Conservation (phyloP, 2,797 vertebrate species). For the Simalia tracyae region DNA sequence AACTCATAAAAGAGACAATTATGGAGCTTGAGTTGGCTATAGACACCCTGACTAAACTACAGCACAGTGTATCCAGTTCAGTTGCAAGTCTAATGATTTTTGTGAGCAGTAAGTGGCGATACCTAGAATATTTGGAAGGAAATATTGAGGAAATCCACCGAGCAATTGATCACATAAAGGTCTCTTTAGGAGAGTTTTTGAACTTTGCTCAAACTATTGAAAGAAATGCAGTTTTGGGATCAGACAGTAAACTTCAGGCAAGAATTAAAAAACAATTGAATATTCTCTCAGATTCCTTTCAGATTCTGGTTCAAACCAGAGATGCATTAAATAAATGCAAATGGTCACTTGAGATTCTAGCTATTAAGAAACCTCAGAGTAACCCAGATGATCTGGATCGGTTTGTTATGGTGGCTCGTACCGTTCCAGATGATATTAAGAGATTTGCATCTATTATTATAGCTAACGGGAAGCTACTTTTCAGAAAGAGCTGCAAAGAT, state of each 20-base stretch:
- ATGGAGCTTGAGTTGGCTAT: constrained; percentile 80
- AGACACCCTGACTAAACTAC: constrained; percentile 77
- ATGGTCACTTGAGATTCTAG: constrained; percentile 83
- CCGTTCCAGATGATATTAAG: constrained; percentile 89
- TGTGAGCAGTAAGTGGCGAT: constrained; percentile 90
- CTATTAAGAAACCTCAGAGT: constrained; percentile 74
- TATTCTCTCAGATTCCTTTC: constrained; percentile 81
- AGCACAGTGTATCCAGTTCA: constrained; percentile 79
- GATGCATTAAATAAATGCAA: constrained; percentile 72
- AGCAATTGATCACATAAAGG: constrained; percentile 77
- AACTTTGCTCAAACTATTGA: constrained; percentile 80
- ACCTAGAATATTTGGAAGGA: constrained; percentile 80
- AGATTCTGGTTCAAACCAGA: constrained; percentile 83
- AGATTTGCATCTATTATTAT: constrained; percentile 90
- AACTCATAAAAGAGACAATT: constrained; percentile 74
- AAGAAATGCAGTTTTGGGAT: constrained; percentile 76
- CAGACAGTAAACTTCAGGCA: constrained; percentile 81
- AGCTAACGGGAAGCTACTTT: constrained; percentile 91
- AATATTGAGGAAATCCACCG: constrained; percentile 80
- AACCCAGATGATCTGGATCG: constrained; percentile 87
- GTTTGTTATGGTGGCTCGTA: constrained; percentile 89
- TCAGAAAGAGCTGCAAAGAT: constrained; percentile 68
- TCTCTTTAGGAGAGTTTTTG: constrained; percentile 80
- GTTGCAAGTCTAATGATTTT: constrained; percentile 86
- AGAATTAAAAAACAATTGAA: constrained; percentile 86